Evolutionary conservation across 2,888 invertebrate genomes (phyloP).

Genomic region (Patella pellucida): DNA sequence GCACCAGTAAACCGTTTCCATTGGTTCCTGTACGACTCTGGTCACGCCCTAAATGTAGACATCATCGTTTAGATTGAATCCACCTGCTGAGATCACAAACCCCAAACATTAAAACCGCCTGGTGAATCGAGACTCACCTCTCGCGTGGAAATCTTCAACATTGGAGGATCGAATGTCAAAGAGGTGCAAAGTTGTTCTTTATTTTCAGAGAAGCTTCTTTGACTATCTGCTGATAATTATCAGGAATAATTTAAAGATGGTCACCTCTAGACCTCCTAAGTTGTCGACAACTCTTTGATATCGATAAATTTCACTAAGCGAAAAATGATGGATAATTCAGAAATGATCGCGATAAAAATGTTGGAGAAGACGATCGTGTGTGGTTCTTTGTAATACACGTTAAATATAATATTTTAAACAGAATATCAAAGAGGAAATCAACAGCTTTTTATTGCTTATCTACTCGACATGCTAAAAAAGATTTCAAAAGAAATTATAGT

Average conservation of each 20-base stretch:
- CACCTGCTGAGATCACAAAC: conserved; percentile 1
- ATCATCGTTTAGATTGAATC: background rate
- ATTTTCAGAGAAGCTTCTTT: background rate
- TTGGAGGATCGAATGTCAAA: conserved; percentile 12
- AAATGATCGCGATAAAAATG: background rate
- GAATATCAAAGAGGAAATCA: no score
- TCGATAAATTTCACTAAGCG: conserved; percentile 6
- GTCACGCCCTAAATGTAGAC: conserved; percentile 2
- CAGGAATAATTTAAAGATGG: conserved; percentile 1
- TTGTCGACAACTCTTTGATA: background rate
- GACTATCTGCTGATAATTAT: conserved; percentile 10
- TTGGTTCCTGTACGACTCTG: background rate
- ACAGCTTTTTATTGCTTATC: no score
- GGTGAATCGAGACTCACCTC: background rate
- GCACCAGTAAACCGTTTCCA: background rate
- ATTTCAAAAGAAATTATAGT: no score
- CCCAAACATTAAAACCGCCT: background rate
- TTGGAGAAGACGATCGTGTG: no score
- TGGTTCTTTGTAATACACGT: no score
- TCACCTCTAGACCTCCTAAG: conserved; percentile 8
- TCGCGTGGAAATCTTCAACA: conserved; percentile 7
- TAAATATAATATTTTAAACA: no score
- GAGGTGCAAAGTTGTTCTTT: conserved; percentile 11
- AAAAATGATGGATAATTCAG: conserved; percentile 7
- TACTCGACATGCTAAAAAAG: no score